Conservation (phyloP, 2,888 invertebrate genomes). For the Eilema depressum region DNA sequence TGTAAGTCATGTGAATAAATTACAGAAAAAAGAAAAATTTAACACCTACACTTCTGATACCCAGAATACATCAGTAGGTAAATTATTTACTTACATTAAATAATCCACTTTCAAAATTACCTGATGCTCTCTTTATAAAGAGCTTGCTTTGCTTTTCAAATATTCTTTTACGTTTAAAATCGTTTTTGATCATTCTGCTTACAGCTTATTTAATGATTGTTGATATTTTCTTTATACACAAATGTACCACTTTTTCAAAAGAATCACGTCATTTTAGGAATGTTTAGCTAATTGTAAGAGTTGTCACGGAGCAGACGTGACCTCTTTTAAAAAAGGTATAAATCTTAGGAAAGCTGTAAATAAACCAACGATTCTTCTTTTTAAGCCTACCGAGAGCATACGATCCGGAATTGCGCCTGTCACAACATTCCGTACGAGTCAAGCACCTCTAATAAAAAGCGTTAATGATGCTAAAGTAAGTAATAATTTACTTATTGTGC, state of each 20-base stretch:
- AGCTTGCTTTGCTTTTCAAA: background rate
- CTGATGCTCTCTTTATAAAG: background rate
- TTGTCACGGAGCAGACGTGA: background rate
- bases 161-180: too few species aligned
- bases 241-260: too few species aligned
- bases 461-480: conserved; percentile 74
- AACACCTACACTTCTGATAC: background rate
- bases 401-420: conserved; percentile 49
- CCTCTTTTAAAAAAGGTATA: background rate
- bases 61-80: background rate
- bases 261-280: too few species aligned
- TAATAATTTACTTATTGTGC: conserved; percentile 5
- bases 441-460: conserved; percentile 69
- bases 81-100: background rate
- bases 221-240: background rate
- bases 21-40: background rate
- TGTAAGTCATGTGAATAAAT: conserved; percentile 3
- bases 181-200: background rate
- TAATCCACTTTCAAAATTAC: background rate
- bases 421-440: conserved; percentile 68
- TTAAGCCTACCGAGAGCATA: conserved; percentile 26
- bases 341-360: background rate
- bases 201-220: background rate
- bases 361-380: background rate
- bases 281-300: background rate